A percentile compares a stretch with the other conserved stretches of the same genome.
Evolutionary conservation across 2,113 vertebrate genomes (phyloP).

Genomic region (Pangasianodon gigas): DNA sequence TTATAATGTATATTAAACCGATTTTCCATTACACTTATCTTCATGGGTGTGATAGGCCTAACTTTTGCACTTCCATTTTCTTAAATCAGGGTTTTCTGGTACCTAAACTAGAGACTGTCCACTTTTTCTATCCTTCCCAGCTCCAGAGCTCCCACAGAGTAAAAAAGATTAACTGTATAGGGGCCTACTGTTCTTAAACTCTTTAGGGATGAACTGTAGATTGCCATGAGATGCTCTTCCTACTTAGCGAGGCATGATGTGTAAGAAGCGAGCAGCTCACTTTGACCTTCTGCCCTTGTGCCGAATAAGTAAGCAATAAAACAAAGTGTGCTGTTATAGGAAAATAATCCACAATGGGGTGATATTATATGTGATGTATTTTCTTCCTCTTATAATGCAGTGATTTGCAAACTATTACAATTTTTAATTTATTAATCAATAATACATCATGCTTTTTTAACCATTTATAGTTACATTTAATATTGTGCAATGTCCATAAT

Average conservation of each 20-base stretch:
- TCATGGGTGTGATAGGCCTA: neutral
- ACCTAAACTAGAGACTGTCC: no score
- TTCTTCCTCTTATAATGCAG: neutral
- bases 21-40: neutral
- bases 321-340: neutral
- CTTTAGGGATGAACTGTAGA: neutral
- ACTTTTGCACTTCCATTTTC: neutral
- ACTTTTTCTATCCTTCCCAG: neutral
- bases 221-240: neutral
- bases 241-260: neutral
- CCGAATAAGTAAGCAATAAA: neutral
- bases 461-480: neutral
- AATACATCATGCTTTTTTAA: neutral
- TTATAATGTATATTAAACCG: neutral
- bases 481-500: no score
- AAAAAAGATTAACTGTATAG: neutral
- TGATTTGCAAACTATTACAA: neutral
- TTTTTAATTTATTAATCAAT: neutral
- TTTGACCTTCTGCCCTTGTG: neutral
- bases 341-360: neutral
- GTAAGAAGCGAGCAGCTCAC: neutral
- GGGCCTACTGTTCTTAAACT: neutral
- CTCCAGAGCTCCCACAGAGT: neutral
- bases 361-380: neutral
- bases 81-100: neutral